These are phyloP conservation scores for Globicephala melas DNA, from an alignment of 2,113 vertebrate genomes.

Conservation along the genomic window DNA sequence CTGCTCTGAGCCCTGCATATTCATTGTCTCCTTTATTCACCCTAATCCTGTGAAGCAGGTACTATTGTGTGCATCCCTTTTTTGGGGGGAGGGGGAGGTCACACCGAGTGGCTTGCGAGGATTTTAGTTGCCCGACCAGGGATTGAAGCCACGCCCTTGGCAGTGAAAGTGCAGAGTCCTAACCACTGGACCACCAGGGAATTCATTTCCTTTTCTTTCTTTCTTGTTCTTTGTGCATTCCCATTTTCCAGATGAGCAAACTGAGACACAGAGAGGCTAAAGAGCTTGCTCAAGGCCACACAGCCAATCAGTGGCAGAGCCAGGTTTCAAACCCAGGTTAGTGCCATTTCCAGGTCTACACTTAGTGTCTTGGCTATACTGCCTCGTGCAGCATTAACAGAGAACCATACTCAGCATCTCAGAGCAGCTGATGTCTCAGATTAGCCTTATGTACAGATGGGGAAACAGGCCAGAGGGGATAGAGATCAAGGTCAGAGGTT, in stretches of 20 bases:
- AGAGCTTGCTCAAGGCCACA: neutral
- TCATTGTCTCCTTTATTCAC: neutral
- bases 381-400: neutral
- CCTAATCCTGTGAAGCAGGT: neutral
- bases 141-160: too few relatives aligned
- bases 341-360: neutral
- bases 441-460: neutral
- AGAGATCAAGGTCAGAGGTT: neutral
- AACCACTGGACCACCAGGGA: too few relatives aligned
- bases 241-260: neutral
- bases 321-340: neutral
- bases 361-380: neutral
- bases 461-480: neutral
- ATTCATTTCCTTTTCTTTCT: too few relatives aligned
- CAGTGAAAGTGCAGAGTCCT: too few relatives aligned
- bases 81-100: accelerated
- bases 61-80: neutral
- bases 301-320: neutral
- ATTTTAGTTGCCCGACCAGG: too few relatives aligned
- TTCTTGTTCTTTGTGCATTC: neutral
- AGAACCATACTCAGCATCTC: neutral
- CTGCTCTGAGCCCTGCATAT: neutral
- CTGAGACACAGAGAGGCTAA: neutral
- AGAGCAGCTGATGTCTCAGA: neutral
- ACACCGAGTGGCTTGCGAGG: too few relatives aligned